A percentile compares a stretch with the other conserved stretches of the same genome.
Conservation (phyloP, 2,113 vertebrate species). For the Malaclemys terrapin region DNA sequence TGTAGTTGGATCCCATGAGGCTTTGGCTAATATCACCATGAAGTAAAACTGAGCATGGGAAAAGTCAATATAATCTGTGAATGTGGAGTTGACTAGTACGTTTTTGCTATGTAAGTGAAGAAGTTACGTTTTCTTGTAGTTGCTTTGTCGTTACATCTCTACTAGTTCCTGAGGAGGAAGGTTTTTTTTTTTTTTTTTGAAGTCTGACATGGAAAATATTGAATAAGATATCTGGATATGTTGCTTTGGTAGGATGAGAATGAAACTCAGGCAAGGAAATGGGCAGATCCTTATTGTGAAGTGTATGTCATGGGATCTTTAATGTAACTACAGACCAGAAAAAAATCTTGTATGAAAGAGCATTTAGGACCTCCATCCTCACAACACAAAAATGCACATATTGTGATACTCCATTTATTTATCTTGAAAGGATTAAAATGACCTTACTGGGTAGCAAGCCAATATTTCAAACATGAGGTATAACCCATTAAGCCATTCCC, state of each 20-base stretch:
- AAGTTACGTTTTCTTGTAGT: not conserved
- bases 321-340: not conserved
- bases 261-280: not conserved
- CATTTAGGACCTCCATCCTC: constrained; percentile 1
- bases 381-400: constrained; percentile 14
- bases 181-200: not conserved
- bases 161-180: not conserved
- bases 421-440: constrained; percentile 40
- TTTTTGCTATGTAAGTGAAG: not conserved
- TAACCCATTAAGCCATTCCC: not conserved
- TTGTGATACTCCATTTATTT: not conserved
- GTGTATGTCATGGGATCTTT: not conserved
- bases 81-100: not conserved
- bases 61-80: accelerated
- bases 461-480: constrained; percentile 25
- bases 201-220: not conserved
- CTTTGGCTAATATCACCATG: not conserved
- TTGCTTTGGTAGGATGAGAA: not conserved
- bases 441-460: constrained; percentile 16
- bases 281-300: not conserved
- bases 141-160: not conserved
- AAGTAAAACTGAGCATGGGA: not conserved
- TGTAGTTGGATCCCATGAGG: not conserved
- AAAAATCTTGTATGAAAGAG: constrained; percentile 5
- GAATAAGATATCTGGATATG: accelerated